These are phyloP conservation scores for Plebejus melissa DNA, from an alignment of 2,888 invertebrate genomes.

Conservation along the genomic window DNA sequence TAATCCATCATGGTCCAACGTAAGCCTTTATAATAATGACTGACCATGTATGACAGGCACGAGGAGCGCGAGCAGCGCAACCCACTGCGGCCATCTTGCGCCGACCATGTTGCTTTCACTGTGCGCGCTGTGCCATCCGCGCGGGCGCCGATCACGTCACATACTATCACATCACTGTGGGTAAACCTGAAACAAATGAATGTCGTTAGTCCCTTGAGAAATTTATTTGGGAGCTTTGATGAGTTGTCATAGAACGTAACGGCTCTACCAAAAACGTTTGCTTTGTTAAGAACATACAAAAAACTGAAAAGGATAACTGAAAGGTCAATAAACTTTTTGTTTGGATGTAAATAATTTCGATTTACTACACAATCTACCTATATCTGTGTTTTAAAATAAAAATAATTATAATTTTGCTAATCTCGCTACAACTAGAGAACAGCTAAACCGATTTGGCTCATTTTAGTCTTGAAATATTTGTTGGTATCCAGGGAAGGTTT, in stretches of 20 bases:
- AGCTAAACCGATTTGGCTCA: too few relatives aligned
- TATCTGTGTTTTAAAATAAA: too few relatives aligned
- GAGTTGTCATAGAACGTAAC: background rate
- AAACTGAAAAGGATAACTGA: too few relatives aligned
- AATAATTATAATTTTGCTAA: too few relatives aligned
- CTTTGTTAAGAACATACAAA: too few relatives aligned
- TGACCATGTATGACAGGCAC: conserved; percentile 61
- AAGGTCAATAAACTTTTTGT: too few relatives aligned
- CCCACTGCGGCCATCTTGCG: conserved; percentile 60
- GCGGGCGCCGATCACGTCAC: conserved; percentile 25
- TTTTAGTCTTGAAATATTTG: too few relatives aligned
- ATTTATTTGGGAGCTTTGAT: background rate
- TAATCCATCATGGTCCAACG: background rate
- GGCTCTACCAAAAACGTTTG: too few relatives aligned
- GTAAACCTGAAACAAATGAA: conserved; percentile 10
- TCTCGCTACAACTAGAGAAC: too few relatives aligned
- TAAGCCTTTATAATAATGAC: conserved; percentile 33
- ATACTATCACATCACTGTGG: conserved; percentile 8
- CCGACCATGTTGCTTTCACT: conserved; percentile 59
- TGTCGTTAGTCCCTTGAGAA: background rate
- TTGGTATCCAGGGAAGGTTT: too few relatives aligned
- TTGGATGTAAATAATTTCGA: too few relatives aligned
- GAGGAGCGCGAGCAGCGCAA: conserved; percentile 53
- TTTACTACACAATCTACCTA: too few relatives aligned
- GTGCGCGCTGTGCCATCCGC: conserved; percentile 43